A percentile compares a stretch with the other conserved stretches of the same genome.
Conservation (phyloP, 2,113 vertebrate species). For the Hoplias malabaricus region DNA sequence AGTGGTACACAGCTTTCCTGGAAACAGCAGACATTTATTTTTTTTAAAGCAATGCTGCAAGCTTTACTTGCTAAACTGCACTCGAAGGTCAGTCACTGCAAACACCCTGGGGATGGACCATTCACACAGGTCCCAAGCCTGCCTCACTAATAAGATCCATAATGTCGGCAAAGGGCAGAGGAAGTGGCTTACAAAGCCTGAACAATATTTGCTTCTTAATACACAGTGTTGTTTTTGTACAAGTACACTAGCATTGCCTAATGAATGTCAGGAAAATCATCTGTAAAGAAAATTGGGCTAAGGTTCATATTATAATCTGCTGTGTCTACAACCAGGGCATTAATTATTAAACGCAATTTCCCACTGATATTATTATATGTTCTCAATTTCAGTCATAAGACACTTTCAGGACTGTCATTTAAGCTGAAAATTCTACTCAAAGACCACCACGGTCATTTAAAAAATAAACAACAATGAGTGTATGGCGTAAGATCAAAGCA, state of each 20-base stretch:
- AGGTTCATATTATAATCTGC: too few species aligned
- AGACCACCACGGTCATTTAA: too few species aligned
- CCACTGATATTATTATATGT: too few species aligned
- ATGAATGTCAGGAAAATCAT: too few species aligned
- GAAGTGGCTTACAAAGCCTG: constrained; percentile 27
- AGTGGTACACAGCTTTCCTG: constrained; percentile 14
- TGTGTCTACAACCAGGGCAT: too few species aligned
- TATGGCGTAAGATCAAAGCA: too few species aligned
- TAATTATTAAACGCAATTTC: too few species aligned
- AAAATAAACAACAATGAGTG: too few species aligned
- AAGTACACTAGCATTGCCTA: not conserved
- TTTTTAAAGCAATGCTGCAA: constrained; percentile 39
- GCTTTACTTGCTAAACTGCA: constrained; percentile 32
- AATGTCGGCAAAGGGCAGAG: constrained; percentile 36
- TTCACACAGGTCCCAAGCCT: constrained; percentile 15
- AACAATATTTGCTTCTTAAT: not conserved
- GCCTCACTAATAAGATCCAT: constrained; percentile 41
- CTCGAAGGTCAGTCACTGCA: constrained; percentile 37
- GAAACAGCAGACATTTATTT: constrained; percentile 31
- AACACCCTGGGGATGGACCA: constrained; percentile 33
- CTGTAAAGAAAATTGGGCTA: too few species aligned
- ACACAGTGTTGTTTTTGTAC: not conserved
- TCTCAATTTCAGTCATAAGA: too few species aligned
- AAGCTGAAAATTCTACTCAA: too few species aligned
- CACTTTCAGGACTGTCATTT: too few species aligned